Evolutionary conservation across 2,888 invertebrate species (phyloP).

Genomic region (Ptychoptera albimana): DNA sequence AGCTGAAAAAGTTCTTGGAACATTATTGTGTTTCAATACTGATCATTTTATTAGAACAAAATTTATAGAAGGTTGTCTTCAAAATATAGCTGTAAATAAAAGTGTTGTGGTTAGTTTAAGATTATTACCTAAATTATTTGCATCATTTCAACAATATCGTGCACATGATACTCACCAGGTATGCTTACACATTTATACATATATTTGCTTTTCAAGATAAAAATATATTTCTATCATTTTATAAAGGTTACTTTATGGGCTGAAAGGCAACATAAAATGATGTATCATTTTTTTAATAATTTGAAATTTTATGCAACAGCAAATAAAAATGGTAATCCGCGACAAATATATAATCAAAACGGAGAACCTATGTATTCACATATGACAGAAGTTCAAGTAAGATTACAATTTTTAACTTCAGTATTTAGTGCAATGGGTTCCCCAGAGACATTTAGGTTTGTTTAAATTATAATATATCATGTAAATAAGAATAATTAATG

Average conservation of each 20-base stretch:
- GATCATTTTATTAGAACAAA: conserved; percentile 82
- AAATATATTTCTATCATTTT: not conserved
- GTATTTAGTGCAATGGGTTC: conserved; percentile 83
- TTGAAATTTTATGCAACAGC: conserved; percentile 52
- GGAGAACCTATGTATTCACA: conserved; percentile 44
- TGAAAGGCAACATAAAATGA: conserved; percentile 82
- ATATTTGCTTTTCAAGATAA: not conserved
- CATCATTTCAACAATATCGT: conserved; percentile 79
- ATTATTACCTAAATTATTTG: conserved; percentile 74
- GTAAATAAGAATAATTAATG: not conserved
- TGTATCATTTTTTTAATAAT: conserved; percentile 82
- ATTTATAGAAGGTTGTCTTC: conserved; percentile 87
- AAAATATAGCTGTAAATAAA: conserved; percentile 74
- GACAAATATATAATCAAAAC: conserved; percentile 18
- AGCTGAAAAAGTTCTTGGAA: conserved; percentile 83
- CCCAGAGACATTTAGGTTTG: conserved; percentile 67
- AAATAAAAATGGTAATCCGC: conserved; percentile 21
- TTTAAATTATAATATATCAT: conserved; percentile 5
- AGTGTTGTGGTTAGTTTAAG: conserved; percentile 83
- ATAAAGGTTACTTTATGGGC: conserved; percentile 73
- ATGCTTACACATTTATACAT: conserved; percentile 5
- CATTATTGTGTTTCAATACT: conserved; percentile 76
- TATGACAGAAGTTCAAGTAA: conserved; percentile 79
- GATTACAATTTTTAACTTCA: conserved; percentile 81
- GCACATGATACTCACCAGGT: conserved; percentile 73